Evolutionary conservation across 1,140 invertebrate species (phyloP).

Genomic region (Colletes latitarsis): DNA sequence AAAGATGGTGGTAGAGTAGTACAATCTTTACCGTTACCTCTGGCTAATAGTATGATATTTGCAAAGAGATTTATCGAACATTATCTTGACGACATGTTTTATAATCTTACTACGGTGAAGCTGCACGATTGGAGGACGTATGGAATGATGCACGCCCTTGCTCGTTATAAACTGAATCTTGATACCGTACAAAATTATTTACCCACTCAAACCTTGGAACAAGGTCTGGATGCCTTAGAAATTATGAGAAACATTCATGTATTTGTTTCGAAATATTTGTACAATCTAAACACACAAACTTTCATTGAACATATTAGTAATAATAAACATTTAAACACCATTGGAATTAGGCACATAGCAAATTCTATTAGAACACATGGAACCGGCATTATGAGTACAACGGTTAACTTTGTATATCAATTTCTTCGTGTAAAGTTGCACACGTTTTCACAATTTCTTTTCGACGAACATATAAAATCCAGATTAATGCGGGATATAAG

Average conservation of each 20-base stretch:
- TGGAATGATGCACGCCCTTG: conserved; percentile 96
- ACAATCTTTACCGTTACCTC: conserved; percentile 63
- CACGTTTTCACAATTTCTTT: conserved; percentile 98
- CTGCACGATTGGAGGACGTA: conserved; percentile 99
- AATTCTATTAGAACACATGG: conserved; percentile 99
- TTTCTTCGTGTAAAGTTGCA: conserved; percentile 97
- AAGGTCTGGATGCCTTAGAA: conserved; percentile 98
- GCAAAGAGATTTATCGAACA: conserved; percentile 86
- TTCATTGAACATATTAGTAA: conserved; percentile 96
- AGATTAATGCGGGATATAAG: conserved; percentile 94
- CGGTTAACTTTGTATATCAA: conserved; percentile 98
- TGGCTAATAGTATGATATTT: conserved; percentile 69
- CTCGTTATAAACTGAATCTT: conserved; percentile 91
- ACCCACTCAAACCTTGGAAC: conserved; percentile 97
- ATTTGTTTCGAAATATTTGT: conserved; percentile 96
- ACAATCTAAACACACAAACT: conserved; percentile 98
- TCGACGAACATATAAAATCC: conserved; percentile 99
- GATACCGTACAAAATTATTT: conserved; percentile 93
- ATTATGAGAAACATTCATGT: conserved; percentile 98
- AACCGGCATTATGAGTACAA: conserved; percentile 98
- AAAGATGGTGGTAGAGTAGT: conserved; percentile 74
- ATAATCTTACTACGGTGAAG: conserved; percentile 98
- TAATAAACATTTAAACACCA: conserved; percentile 97
- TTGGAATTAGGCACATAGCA: conserved; percentile 96
- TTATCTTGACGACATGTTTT: conserved; percentile 97